Percentiles rank a stretch among this genome's conserved stretches.
These are phyloP conservation scores for Cyphomyrus discorhynchus DNA, from an alignment of 2,113 vertebrate genomes.

Conservation along the genomic window DNA sequence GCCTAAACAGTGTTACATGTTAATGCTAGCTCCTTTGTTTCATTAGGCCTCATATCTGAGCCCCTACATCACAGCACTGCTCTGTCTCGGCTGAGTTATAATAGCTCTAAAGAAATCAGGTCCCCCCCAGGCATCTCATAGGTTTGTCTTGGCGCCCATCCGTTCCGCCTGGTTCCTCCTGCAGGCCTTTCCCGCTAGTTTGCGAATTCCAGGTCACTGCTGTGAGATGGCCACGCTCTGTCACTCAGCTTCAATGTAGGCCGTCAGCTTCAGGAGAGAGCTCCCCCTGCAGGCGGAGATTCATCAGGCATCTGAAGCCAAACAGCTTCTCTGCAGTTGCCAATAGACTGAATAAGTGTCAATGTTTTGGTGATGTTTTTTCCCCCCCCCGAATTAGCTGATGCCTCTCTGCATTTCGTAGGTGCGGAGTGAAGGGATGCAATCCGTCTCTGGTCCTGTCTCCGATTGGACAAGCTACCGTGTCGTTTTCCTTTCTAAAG, in stretches of 20 bases:
- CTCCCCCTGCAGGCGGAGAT: not conserved
- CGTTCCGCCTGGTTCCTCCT: not conserved
- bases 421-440: too few relatives aligned
- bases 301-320: not conserved
- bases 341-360: not conserved
- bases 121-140: not conserved
- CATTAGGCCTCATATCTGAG: not conserved
- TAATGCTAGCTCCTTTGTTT: not conserved
- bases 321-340: not conserved
- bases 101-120: not conserved
- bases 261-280: not conserved
- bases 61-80: not conserved
- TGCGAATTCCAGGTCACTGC: not conserved
- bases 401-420: not conserved
- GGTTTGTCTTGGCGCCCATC: not conserved
- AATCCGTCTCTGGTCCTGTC: too few relatives aligned
- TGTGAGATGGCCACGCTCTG: not conserved
- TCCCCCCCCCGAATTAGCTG: not conserved
- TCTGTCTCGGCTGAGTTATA: not conserved
- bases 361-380: not conserved
- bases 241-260: not conserved
- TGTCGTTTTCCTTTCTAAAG: not conserved
- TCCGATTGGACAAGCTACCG: not conserved
- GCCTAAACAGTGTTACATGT: constrained; percentile 3
- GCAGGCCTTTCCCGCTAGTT: not conserved